Evolutionary conservation across 2,113 vertebrate genomes (phyloP).

Genomic region (Podarcis raffonei): DNA sequence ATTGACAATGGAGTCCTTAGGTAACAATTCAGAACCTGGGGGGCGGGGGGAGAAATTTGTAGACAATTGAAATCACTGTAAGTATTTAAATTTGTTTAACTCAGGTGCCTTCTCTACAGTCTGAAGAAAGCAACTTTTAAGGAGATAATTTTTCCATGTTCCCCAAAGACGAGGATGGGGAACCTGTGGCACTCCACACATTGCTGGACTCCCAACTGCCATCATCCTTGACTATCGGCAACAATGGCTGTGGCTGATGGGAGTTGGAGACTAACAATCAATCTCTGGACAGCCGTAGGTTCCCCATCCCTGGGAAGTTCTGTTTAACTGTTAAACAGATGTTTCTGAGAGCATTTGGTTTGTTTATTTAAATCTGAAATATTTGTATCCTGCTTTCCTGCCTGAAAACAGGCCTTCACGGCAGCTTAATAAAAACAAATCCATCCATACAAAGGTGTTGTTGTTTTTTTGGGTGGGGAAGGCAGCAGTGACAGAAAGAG

Average conservation of each 20-base stretch:
- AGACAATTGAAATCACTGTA: slow-evolving; percentile 10
- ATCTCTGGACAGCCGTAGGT: background rate
- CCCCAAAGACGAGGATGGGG: slow-evolving; percentile 9
- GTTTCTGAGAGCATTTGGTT: slow-evolving; percentile 35
- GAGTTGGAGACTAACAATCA: background rate
- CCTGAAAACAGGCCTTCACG: background rate
- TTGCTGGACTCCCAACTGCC: background rate
- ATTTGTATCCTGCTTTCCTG: background rate
- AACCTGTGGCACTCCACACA: background rate
- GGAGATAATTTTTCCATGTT: slow-evolving; percentile 6
- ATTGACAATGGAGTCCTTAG: slow-evolving; percentile 67
- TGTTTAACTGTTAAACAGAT: slow-evolving; percentile 51
- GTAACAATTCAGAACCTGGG: slow-evolving; percentile 69
- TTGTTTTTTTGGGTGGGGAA: too few species aligned
- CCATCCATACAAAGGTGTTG: too few species aligned
- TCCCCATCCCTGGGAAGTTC: background rate
- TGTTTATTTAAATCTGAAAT: background rate
- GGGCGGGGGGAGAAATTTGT: slow-evolving; percentile 31
- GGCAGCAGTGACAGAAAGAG: background rate
- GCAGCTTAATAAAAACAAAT: background rate
- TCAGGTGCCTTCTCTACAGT: background rate
- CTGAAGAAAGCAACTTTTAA: slow-evolving; percentile 41
- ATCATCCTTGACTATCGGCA: background rate
- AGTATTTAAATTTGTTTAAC: background rate
- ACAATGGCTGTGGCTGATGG: background rate